Base-by-base conservation (phyloP, 2,888 invertebrate genomes). In the Acleris cristana region DNA sequence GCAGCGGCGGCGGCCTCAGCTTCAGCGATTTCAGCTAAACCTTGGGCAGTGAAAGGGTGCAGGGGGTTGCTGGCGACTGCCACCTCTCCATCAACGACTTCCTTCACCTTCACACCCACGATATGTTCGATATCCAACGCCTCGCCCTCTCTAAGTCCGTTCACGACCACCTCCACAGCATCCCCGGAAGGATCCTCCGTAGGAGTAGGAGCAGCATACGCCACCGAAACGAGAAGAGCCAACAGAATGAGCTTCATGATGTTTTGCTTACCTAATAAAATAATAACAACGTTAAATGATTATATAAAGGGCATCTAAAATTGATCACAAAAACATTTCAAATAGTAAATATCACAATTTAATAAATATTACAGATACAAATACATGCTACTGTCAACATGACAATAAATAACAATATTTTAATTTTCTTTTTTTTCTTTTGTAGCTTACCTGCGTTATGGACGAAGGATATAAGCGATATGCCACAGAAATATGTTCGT, bases 171-270 rank as follows among this genome's bases (percentile, higher is more conserved):
- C 59, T 88, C 86, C 2, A 88, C 84, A 1, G 82, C 77, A 0
- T 81, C 82, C 12, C 65, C 72, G 44, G 75, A 76, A 4, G 78
- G 82, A 4, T 82, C 80, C 12, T 64, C 52, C 55, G 44, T 44
- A 10, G 80, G 78, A 2, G 77, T 51, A 0, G 90, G 88, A 6
- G 75, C 74, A 21, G 86, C 84, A 34, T 80, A 69, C 19, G 84
- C 87, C 4, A 76, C 79, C 59, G 81, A 87, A 70, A 88, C 80
- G 65, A 89, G 83, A 19, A 90, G 63, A 63, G 84, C 76, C 60
- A 90, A 69, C 56, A 88, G 64, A 26, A 88, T 73, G 34, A 85
- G 69, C 76, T 88, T 88, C 91, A 90, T 90, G 44, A 64, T 76
- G 65, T 75, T 80, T 62, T 51, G 63, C 70, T 64, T 51, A 75